Conservation (phyloP, 2,888 invertebrate genomes). For the Phrixothrix hirtus region DNA sequence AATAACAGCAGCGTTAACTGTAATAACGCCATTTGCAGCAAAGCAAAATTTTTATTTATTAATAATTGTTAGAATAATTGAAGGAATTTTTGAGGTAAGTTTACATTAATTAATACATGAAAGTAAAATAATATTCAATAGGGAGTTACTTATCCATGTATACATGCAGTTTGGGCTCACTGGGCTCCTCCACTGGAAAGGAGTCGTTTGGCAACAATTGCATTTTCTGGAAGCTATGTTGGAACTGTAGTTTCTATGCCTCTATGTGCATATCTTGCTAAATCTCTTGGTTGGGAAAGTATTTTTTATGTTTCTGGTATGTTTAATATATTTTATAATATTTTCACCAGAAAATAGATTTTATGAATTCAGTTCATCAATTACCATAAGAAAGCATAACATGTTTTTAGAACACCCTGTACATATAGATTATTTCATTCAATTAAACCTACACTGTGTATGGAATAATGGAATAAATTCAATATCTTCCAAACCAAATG, state of each 20-base stretch:
- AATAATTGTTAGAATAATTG: constrained; percentile 64
- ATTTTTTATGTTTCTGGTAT: constrained; percentile 79
- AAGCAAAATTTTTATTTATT: constrained; percentile 71
- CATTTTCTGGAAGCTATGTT: constrained; percentile 84
- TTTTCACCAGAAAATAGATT: too few species aligned
- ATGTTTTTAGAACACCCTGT: too few species aligned
- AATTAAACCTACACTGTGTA: too few species aligned
- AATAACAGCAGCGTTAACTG: constrained; percentile 75
- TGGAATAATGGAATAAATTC: too few species aligned
- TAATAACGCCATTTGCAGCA: constrained; percentile 79
- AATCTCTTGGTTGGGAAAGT: constrained; percentile 76
- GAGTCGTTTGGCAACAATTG: constrained; percentile 77
- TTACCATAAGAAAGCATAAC: too few species aligned
- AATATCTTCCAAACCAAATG: too few species aligned
- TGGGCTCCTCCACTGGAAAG: constrained; percentile 83
- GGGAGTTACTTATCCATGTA: constrained; percentile 79
- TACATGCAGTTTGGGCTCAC: constrained; percentile 81
- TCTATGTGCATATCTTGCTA: constrained; percentile 72
- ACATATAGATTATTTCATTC: too few species aligned
- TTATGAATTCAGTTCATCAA: too few species aligned
- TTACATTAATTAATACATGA: background rate
- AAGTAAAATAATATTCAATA: constrained; percentile 41
- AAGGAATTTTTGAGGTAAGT: constrained; percentile 24
- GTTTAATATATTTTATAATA: too few species aligned
- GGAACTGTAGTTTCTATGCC: constrained; percentile 86